phyloP scores from a whole-genome alignment of 2,113 vertebrate genomes.

The Spermophilus dauricus region DNA sequence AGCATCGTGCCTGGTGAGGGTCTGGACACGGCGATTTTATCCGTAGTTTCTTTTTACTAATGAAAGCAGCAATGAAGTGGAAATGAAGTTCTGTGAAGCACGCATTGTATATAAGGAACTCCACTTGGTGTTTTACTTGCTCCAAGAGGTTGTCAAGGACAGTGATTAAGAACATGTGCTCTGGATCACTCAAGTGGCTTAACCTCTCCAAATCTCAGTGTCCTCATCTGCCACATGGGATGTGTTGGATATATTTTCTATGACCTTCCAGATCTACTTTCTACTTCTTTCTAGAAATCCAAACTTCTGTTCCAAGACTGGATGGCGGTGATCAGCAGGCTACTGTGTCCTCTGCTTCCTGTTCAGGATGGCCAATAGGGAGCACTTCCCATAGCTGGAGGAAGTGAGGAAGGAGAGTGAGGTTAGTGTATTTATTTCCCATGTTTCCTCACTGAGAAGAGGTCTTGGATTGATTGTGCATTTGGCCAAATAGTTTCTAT shows the following conservation, averaged over 20 bases:
- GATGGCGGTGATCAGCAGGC: not conserved
- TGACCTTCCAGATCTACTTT: not conserved
- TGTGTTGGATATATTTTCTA: not conserved
- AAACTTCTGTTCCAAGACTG: not conserved
- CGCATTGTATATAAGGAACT: not conserved
- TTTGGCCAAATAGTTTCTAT: not conserved
- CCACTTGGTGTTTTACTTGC: not conserved
- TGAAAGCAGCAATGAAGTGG: conserved; percentile 23
- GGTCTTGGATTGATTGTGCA: not conserved
- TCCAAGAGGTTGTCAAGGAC: not conserved
- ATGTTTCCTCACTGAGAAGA: not conserved
- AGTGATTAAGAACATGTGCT: not conserved
- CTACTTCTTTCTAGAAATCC: not conserved
- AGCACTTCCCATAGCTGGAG: not conserved
- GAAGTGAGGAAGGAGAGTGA: not conserved
- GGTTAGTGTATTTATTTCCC: not conserved
- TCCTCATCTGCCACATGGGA: not conserved
- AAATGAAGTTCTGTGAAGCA: conserved; percentile 40
- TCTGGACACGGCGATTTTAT: conserved; percentile 49
- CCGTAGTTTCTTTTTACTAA: conserved; percentile 25
- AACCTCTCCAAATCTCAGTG: not conserved
- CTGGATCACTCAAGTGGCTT: not conserved
- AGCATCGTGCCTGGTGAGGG: not conserved
- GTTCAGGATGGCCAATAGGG: not conserved
- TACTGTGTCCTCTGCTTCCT: not conserved